phyloP scores from a whole-genome alignment of 2,888 invertebrate genomes.

The Chymomyza caudatula region DNA sequence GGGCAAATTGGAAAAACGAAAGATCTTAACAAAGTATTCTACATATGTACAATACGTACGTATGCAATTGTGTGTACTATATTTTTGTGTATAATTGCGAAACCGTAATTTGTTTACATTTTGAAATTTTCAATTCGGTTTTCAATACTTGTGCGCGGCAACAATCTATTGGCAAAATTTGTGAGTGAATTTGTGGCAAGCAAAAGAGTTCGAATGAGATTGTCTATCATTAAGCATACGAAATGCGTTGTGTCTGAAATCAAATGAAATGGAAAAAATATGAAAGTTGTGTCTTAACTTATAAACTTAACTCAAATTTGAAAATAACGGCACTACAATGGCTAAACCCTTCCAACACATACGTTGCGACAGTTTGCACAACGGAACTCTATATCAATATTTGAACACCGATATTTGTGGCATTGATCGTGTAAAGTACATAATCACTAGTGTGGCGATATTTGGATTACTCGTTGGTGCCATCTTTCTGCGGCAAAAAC shows the following conservation, averaged over 20 bases:
- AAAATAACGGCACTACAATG: conserved; percentile 32
- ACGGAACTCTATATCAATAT: conserved; percentile 43
- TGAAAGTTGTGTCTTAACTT: conserved; percentile 6
- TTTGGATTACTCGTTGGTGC: conserved; percentile 46
- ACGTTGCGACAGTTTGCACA: conserved; percentile 58
- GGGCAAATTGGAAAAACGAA: background rate
- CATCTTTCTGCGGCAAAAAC: conserved; percentile 52
- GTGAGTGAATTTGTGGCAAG: conserved; percentile 23
- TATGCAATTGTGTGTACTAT: background rate
- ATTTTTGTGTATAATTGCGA: conserved; percentile 38
- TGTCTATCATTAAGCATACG: background rate
- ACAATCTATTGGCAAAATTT: conserved; percentile 26
- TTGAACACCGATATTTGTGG: conserved; percentile 69
- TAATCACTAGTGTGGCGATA: conserved; percentile 44
- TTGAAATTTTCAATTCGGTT: conserved; percentile 36
- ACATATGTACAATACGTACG: conserved; percentile 17
- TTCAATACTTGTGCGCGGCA: too few relatives aligned
- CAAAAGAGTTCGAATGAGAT: conserved; percentile 22
- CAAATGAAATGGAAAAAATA: background rate
- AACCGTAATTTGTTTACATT: conserved; percentile 58
- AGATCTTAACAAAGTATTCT: background rate
- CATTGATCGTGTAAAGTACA: conserved; percentile 55
- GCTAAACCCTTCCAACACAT: conserved; percentile 43
- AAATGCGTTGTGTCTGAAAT: background rate
- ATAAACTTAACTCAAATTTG: background rate